phyloP scores from a whole-genome alignment of 2,888 invertebrate species.

The Morpho helenor region DNA sequence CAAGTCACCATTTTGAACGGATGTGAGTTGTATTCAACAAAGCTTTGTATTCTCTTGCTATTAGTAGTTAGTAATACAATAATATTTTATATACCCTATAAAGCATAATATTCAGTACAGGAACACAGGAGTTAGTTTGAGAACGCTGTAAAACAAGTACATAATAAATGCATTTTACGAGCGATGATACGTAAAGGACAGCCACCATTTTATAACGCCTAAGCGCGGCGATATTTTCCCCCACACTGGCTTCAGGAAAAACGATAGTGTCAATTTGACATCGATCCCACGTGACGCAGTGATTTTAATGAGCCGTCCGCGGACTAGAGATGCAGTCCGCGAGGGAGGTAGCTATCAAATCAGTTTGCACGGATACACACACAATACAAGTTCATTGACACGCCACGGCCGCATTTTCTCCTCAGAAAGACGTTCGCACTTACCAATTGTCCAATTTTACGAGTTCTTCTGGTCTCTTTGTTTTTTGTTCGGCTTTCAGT shows the following conservation, averaged over 20 bases:
- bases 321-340: slow-evolving; percentile 81
- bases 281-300: slow-evolving; percentile 86
- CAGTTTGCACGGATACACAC: slow-evolving; percentile 81
- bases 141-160: slow-evolving; percentile 44
- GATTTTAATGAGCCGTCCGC: slow-evolving; percentile 84
- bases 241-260: slow-evolving; percentile 76
- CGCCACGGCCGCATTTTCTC: slow-evolving; percentile 80
- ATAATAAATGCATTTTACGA: slow-evolving; percentile 54
- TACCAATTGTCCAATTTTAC: slow-evolving; percentile 97
- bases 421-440: slow-evolving; percentile 81
- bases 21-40: slow-evolving; percentile 72
- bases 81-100: slow-evolving; percentile 41
- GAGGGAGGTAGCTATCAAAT: slow-evolving; percentile 83
- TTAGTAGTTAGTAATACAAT: slow-evolving; percentile 43
- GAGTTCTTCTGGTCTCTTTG: slow-evolving; percentile 95
- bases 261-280: slow-evolving; percentile 82
- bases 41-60: slow-evolving; percentile 54
- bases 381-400: slow-evolving; percentile 81
- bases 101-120: slow-evolving; percentile 42
- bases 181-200: slow-evolving; percentile 63
- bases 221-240: slow-evolving; percentile 75
- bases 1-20: slow-evolving; percentile 84
- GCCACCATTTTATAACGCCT: slow-evolving; percentile 80
- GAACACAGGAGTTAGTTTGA: slow-evolving; percentile 37
- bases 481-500: slow-evolving; percentile 93